Conservation (phyloP, 2,888 invertebrate genomes). For the Drosophila fulvimacula region DNA sequence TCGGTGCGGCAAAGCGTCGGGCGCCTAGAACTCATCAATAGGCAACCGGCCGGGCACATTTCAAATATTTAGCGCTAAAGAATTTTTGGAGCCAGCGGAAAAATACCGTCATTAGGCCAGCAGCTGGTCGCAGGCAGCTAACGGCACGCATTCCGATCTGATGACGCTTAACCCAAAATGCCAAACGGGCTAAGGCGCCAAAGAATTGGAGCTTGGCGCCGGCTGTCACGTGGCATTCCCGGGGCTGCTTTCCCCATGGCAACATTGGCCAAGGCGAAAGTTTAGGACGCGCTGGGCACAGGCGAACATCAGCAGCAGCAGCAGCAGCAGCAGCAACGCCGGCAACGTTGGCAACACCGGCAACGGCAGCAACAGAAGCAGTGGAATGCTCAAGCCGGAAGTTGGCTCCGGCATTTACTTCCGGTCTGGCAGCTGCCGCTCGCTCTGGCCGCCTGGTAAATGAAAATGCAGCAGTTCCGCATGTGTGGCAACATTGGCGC, state of each 20-base stretch:
- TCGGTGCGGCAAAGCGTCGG: conserved; percentile 69
- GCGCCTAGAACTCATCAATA: conserved; percentile 71
- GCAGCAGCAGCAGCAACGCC: conserved; percentile 15
- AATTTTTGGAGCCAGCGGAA: conserved; percentile 72
- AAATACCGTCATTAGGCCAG: conserved; percentile 83
- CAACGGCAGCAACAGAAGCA: conserved; percentile 15
- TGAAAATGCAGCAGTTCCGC: conserved; percentile 83
- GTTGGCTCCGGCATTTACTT: conserved; percentile 71
- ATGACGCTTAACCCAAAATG: conserved; percentile 54
- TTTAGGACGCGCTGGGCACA: conserved; percentile 61
- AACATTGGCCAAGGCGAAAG: conserved; percentile 73
- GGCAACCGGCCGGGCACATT: conserved; percentile 32
- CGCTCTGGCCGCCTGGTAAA: conserved; percentile 75
- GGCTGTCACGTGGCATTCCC: conserved; percentile 42
- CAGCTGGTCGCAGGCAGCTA: conserved; percentile 63
- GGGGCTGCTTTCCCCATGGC: conserved; percentile 63
- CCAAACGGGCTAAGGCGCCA: conserved; percentile 1
- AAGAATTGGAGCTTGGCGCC: conserved; percentile 14
- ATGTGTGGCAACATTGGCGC: conserved; percentile 61
- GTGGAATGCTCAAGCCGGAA: conserved; percentile 56
- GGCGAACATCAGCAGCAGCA: conserved; percentile 39
- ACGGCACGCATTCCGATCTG: conserved; percentile 58
- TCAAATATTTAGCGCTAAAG: conserved; percentile 35
- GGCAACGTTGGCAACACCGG: not conserved
- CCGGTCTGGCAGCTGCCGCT: conserved; percentile 70